phyloP scores from a whole-genome alignment of 2,888 invertebrate genomes.

The Camponotus fellah region DNA sequence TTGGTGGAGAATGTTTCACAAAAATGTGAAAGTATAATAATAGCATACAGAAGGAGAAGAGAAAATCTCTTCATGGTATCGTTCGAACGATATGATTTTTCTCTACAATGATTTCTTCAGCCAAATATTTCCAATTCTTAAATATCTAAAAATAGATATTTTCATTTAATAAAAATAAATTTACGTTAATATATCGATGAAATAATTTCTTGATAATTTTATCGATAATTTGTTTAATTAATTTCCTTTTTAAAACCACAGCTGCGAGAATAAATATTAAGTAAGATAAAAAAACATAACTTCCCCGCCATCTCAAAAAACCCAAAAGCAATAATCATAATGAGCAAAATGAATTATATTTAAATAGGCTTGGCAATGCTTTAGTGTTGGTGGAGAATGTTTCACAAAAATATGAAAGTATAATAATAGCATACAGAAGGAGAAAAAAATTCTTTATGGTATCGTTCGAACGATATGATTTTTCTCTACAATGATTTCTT shows the following conservation, averaged over 20 bases:
- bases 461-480: too few relatives aligned
- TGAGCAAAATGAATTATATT: too few relatives aligned
- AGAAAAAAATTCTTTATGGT: too few relatives aligned
- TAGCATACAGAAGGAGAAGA: neutral
- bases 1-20: neutral
- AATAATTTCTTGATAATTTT: neutral
- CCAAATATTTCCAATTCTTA: neutral
- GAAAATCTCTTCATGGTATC: neutral
- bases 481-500: too few relatives aligned
- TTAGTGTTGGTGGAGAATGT: too few relatives aligned
- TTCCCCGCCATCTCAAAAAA: neutral
- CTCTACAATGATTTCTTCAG: neutral
- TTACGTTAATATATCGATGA: neutral
- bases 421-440: too few relatives aligned
- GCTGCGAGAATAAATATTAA: neutral
- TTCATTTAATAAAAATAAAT: neutral
- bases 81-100: neutral
- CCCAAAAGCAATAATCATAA: too few relatives aligned
- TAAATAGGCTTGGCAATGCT: too few relatives aligned
- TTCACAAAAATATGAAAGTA: too few relatives aligned
- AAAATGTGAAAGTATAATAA: slow-evolving; percentile 8
- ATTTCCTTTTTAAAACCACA: neutral
- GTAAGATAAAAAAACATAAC: neutral
- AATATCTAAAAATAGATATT: neutral
- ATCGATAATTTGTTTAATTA: neutral